Conservation (phyloP, 2,113 vertebrate species). For the Carlito syrichta region DNA sequence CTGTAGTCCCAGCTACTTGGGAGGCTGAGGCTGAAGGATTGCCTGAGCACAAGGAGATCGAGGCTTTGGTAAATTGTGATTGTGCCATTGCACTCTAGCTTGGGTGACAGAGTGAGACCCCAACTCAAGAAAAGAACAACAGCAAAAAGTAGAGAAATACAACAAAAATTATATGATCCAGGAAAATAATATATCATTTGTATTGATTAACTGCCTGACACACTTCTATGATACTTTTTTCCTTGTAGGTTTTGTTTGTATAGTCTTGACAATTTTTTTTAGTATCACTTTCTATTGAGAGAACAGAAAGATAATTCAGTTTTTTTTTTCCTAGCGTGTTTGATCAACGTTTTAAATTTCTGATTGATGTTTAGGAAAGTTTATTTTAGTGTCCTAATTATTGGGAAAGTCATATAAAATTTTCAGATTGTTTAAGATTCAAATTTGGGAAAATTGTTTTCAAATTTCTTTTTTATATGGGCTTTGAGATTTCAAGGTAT, state of each 20-base stretch:
- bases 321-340: neutral
- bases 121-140: too few relatives aligned
- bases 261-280: neutral
- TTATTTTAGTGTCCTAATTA: neutral
- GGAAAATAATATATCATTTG: neutral
- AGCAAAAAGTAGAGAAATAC: too few relatives aligned
- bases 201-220: neutral
- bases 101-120: too few relatives aligned
- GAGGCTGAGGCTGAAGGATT: too few relatives aligned
- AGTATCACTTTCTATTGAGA: constrained; percentile 1
- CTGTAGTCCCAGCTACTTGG: too few relatives aligned
- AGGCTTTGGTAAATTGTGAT: too few relatives aligned
- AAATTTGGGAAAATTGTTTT: neutral
- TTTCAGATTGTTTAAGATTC: constrained; percentile 7
- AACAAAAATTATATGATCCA: neutral
- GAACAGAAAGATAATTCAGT: neutral
- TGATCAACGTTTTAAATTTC: neutral
- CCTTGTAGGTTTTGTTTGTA: neutral
- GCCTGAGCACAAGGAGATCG: too few relatives aligned
- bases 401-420: neutral
- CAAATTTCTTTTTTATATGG: neutral
- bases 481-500: neutral
- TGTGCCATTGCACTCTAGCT: too few relatives aligned
- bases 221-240: neutral
- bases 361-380: neutral